Evolutionary conservation across 2,797 vertebrate species (phyloP).

Genomic region (Chloroceryle inda): DNA sequence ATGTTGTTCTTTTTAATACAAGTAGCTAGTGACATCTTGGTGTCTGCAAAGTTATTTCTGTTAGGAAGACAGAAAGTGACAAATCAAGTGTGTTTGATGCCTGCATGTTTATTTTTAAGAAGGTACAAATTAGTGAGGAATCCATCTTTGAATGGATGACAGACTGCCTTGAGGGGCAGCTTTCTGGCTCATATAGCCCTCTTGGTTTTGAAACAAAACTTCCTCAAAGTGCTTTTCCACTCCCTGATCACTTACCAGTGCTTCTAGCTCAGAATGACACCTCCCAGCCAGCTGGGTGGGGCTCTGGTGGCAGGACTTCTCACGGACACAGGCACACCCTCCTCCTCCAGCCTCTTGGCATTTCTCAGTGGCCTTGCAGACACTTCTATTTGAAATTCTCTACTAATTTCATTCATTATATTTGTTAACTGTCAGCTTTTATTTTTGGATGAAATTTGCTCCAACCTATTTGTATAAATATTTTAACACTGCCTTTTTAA

Average conservation of each 20-base stretch:
- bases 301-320: accelerated
- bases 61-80: not conserved
- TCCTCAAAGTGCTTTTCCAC: not conserved
- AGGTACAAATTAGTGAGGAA: not conserved
- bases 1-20: slow-evolving; percentile 15
- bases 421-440: not conserved
- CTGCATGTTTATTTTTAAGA: slow-evolving; percentile 37
- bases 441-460: not conserved
- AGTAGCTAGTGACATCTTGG: not conserved
- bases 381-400: not conserved
- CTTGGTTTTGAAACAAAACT: not conserved
- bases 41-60: slow-evolving; percentile 40
- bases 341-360: accelerated
- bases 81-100: not conserved
- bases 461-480: not conserved
- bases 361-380: not conserved
- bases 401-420: not conserved
- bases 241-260: not conserved
- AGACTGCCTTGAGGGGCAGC: not conserved
- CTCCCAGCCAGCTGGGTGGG: not conserved
- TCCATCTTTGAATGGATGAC: not conserved
- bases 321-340: accelerated
- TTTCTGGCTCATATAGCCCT: not conserved
- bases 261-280: not conserved
- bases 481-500: not conserved